These are phyloP conservation scores for Bryconaethiops microstoma DNA, from an alignment of 2,797 vertebrate species.

Conservation along the genomic window DNA sequence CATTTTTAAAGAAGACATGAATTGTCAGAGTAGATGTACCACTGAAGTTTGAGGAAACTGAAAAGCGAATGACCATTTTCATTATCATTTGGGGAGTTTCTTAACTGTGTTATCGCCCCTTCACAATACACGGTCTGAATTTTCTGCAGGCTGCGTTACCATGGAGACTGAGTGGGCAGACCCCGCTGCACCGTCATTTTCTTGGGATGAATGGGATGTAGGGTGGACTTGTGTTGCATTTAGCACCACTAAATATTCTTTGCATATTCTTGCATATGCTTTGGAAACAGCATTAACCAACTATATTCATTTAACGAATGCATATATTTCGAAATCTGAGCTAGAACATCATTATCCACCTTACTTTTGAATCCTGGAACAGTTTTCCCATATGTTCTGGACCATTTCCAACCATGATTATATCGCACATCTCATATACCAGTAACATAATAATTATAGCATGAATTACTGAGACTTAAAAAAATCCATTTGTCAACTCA, in stretches of 20 bases:
- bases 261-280: neutral
- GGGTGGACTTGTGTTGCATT: neutral
- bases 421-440: neutral
- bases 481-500: slow-evolving; percentile 1
- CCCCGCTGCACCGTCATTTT: neutral
- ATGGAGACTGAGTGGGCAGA: neutral
- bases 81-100: neutral
- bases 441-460: neutral
- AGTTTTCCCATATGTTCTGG: too few relatives aligned
- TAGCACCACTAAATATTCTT: neutral
- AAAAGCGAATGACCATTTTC: neutral
- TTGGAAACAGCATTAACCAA: neutral
- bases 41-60: neutral
- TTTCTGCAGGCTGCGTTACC: neutral
- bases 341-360: too few relatives aligned
- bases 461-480: neutral
- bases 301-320: neutral
- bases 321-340: neutral
- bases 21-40: neutral
- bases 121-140: neutral
- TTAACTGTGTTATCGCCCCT: too few relatives aligned
- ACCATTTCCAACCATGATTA: too few relatives aligned
- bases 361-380: too few relatives aligned
- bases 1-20: too few relatives aligned
- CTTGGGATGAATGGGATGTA: neutral